phyloP scores from a whole-genome alignment of 2,113 vertebrate species.

The Reinhardtius hippoglossoides region DNA sequence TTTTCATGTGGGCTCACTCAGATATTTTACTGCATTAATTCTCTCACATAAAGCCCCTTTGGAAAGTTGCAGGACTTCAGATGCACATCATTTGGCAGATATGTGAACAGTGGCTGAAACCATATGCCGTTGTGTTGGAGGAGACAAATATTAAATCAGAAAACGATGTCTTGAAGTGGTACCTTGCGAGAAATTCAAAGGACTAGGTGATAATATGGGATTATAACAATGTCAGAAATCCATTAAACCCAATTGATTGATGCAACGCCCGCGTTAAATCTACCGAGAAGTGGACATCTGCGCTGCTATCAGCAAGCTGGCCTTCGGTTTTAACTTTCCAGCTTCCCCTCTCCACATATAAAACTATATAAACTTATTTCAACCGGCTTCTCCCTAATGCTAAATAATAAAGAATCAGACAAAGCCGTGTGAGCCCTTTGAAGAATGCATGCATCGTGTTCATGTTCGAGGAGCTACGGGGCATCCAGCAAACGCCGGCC shows the following conservation, averaged over 20 bases:
- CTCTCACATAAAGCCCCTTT: no score
- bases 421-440: neutral
- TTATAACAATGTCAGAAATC: neutral
- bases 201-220: no score
- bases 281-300: neutral
- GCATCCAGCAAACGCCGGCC: neutral
- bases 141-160: neutral
- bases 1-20: no score
- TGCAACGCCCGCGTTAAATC: neutral
- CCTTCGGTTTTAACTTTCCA: neutral
- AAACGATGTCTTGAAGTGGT: neutral
- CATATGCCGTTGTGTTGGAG: no score
- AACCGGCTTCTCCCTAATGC: neutral
- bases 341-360: no score
- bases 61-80: no score
- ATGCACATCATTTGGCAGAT: no score
- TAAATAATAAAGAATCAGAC: neutral
- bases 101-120: no score
- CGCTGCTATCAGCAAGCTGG: no score
- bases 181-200: no score
- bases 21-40: no score
- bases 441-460: neutral
- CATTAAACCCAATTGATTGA: neutral
- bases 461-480: neutral
- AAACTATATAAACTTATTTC: neutral